Evolutionary conservation across 2,888 invertebrate genomes (phyloP), one percentile per base, ranked within the genome.

Genomic region (Lycophotia porphyrea): DNA sequence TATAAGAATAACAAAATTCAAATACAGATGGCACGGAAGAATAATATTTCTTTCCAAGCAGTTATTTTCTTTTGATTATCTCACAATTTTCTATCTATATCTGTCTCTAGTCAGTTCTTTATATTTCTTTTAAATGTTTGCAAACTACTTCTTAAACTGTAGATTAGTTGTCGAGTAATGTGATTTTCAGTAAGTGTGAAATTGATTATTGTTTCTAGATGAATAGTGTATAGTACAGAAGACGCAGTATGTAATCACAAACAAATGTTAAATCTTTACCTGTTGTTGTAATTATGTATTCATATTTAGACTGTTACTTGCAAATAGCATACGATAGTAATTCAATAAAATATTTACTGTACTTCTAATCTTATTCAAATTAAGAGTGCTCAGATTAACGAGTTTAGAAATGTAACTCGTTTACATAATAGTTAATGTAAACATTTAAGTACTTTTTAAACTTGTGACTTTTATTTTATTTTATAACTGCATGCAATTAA

Each of bases 21-120:
- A 24, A 36, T 36, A 5, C 44, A 36, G 15, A 13, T n/a, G 58
- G 7, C 34, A 52, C 42, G 24, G 34, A 52, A 66, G 4, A 49
- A 3, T 21, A 13, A 44, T 63, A 63, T 34, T 49, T 61, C 7
- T 61, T 78, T 78, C 44, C 15, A 9, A 39, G 52, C 66, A 73
- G 47, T 61, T 63, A 44, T 63, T 67, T 71, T 55, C 34, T 39
- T 67, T 63, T 81, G 8, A 42, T 18, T 65, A 31, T 68, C 31
- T 61, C 31, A 44, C 31, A 67, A 58, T 58, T 64, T 49, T 66
- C 61, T 27, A 76, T 64, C 64, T 63, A 78, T 78, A 69, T 61
- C 74, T 78, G n/a, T 71, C 34, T 80, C 84, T 84, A 84, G 84
- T 84, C 85, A 85, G 60, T 76, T 67, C 44, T 71, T 78, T 78